Evolutionary conservation across 2,888 invertebrate genomes (phyloP).

Genomic region (Lypha dubia): DNA sequence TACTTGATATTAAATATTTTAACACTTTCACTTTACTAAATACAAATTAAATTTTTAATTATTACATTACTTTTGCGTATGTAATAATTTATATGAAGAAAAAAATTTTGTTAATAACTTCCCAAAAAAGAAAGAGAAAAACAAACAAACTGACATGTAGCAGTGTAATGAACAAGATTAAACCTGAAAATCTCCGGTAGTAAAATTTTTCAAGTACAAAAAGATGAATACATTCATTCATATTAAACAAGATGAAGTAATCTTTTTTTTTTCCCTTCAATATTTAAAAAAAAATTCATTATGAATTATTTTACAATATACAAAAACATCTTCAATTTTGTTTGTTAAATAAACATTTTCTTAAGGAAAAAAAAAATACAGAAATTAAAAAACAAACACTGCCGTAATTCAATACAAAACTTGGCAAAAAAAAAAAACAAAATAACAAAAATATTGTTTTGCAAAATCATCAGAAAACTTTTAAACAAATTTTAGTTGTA

Average conservation of each 20-base stretch:
- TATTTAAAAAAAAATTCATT: conserved; percentile 28
- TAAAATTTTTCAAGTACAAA: not conserved
- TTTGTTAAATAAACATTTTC: conserved; percentile 35
- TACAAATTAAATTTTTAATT: conserved; percentile 36
- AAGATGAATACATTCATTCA: not conserved
- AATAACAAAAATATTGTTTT: too few species aligned
- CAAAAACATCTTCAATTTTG: not conserved
- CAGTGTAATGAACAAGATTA: not conserved
- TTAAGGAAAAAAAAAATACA: too few species aligned
- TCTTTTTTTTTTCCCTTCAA: conserved; percentile 6
- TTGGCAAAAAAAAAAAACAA: not conserved
- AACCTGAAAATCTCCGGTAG: conserved; percentile 26
- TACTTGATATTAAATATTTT: conserved; percentile 36
- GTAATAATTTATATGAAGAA: not conserved
- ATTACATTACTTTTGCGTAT: conserved; percentile 40
- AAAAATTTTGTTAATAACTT: too few species aligned
- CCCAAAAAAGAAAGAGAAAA: not conserved
- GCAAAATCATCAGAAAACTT: not conserved
- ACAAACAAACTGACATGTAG: not conserved
- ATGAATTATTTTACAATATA: conserved; percentile 31
- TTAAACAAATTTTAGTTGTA: not conserved
- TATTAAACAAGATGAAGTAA: conserved; percentile 38
- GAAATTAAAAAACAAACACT: not conserved
- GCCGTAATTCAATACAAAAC: not conserved
- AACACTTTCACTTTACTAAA: conserved; percentile 60